Evolutionary conservation across 1,140 invertebrate species (phyloP).

Genomic region (Hirudo medicinalis): DNA sequence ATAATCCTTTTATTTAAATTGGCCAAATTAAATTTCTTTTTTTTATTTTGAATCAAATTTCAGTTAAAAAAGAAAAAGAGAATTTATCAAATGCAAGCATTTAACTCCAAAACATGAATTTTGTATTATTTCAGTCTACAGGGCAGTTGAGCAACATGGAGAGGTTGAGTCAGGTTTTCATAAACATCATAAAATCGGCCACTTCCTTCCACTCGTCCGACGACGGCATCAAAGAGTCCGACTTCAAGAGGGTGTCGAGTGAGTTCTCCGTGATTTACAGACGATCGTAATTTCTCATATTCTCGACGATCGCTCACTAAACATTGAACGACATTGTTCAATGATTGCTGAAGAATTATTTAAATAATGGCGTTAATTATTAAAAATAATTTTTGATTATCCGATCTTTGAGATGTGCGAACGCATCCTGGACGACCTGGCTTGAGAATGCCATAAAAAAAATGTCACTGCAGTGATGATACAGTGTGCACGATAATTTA

Average conservation of each 20-base stretch:
- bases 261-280: not conserved
- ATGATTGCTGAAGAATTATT: not conserved
- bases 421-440: too few species aligned
- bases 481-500: too few species aligned
- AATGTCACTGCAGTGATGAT: too few species aligned
- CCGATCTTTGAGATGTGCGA: too few species aligned
- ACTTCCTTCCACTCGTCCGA: not conserved
- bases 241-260: slow-evolving; percentile 4
- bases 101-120: not conserved
- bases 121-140: not conserved
- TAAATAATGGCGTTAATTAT: not conserved
- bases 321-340: not conserved
- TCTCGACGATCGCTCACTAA: not conserved
- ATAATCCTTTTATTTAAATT: too few species aligned
- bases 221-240: not conserved
- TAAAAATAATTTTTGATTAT: not conserved
- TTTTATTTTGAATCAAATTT: too few species aligned
- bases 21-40: too few species aligned
- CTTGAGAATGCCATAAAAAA: too few species aligned
- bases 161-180: not conserved
- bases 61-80: too few species aligned
- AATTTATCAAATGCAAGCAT: not conserved
- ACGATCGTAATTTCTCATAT: too few species aligned
- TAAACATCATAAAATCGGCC: not conserved
- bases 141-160: slow-evolving; percentile 4